phyloP scores from a whole-genome alignment of 2,113 vertebrate species.

The Sceloporus tristichus region DNA sequence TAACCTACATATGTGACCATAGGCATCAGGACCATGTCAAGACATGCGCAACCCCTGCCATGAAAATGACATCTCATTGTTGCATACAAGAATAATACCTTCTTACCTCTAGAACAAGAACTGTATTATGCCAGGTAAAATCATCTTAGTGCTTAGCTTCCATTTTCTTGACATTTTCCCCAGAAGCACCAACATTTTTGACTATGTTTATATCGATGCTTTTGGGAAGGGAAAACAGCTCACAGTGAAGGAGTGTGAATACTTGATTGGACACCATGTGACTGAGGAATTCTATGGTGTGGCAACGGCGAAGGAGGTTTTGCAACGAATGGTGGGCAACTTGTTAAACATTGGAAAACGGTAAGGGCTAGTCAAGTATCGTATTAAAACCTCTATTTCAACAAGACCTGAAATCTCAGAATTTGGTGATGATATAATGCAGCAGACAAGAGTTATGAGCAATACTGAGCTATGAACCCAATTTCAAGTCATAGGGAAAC shows the following conservation, averaged over 20 bases:
- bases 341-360: constrained; percentile 95
- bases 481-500: background rate
- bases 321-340: constrained; percentile 98
- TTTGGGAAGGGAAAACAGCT: constrained; percentile 96
- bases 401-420: accelerated
- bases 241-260: constrained; percentile 95
- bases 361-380: constrained; percentile 75
- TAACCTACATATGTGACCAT: background rate
- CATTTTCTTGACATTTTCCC: background rate
- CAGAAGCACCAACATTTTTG: constrained; percentile 92
- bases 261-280: constrained; percentile 95
- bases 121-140: background rate
- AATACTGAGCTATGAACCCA: background rate
- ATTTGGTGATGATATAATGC: background rate
- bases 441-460: background rate
- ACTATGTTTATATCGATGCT: constrained; percentile 95
- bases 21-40: background rate
- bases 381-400: too few relatives aligned
- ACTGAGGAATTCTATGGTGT: constrained; percentile 93
- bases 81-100: background rate
- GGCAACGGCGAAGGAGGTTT: constrained; percentile 91
- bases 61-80: too few relatives aligned
- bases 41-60: background rate
- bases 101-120: background rate
- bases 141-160: background rate